phyloP scores from a whole-genome alignment of 2,888 invertebrate genomes.

The Linnaemya vulpina region DNA sequence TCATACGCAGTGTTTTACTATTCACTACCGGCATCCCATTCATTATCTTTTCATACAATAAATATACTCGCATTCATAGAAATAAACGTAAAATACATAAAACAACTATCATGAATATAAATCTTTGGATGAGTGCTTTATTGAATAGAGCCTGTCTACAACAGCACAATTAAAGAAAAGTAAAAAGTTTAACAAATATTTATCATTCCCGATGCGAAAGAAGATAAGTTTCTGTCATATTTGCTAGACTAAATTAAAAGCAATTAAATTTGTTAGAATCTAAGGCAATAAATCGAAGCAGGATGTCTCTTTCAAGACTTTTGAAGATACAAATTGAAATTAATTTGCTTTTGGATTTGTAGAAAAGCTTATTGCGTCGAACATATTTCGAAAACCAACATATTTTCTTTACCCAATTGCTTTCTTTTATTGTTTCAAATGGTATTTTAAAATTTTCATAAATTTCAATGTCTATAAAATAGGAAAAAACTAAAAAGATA shows the following conservation, averaged over 20 bases:
- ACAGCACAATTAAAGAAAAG: constrained; percentile 31
- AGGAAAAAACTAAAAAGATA: too few relatives aligned
- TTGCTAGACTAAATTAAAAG: background rate
- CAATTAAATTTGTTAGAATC: background rate
- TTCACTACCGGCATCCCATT: constrained; percentile 33
- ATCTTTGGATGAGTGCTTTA: constrained; percentile 29
- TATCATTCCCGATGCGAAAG: background rate
- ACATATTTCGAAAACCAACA: constrained; percentile 18
- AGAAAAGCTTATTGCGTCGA: constrained; percentile 52
- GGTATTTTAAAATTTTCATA: constrained; percentile 13
- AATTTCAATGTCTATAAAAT: too few relatives aligned
- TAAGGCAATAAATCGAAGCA: background rate
- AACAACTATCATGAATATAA: constrained; percentile 35
- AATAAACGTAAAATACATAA: background rate
- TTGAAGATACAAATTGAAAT: too few relatives aligned
- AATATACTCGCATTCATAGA: constrained; percentile 5
- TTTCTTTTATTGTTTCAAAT: background rate
- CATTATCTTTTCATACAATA: constrained; percentile 10
- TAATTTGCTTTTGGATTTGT: too few relatives aligned
- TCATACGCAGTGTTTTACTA: constrained; percentile 58
- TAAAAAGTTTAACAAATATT: background rate
- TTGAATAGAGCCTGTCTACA: constrained; percentile 32
- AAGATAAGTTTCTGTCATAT: constrained; percentile 32
- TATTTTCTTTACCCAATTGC: background rate
- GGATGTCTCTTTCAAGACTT: too few relatives aligned